Base-by-base conservation (phyloP, 2,797 vertebrate species). In the Tamandua tetradactyla region DNA sequence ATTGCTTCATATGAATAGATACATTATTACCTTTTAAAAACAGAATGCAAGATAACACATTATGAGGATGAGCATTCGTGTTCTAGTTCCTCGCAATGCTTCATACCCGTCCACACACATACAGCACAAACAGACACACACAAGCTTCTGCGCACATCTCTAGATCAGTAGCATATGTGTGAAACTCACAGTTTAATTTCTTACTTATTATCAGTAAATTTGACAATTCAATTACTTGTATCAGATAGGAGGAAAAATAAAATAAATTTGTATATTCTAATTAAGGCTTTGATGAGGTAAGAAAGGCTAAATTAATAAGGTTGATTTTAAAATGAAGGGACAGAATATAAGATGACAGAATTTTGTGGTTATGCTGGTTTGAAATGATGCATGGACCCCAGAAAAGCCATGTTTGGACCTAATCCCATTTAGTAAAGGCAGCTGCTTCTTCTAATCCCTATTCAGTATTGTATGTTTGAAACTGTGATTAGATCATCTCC, bases 31-130 rank as follows among this genome's bases (percentile, higher is more conserved):
- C 6, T 13, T 81, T 62, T 71, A 18, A 18, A 81, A 89, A 69
- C 35, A 13, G 0, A 89, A 57, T 37, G 17, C 18, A 30, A 55
- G 11, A 17, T 11, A 81, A 4, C 0, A 9, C 1, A 0, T 27
- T 75, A 23, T n/a, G 13, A 78, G 10, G 3, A 25, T 18, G 23
- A 0, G 0, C 37, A 49, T 76, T 69, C n/a, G 37, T 27, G 69
- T 61, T 52, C 14, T 20, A 81, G 14, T 40, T 44, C 5, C 17
- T 85, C 25, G 23, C 20, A 32, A 7, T 59, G 7, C 22, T 6
- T 79, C 10, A 23, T 23, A 59, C 25, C 15, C 42, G 9, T 61
- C 44, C 20, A 83, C 1, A 40, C 30, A 68, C 2, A 37, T 32
- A 47, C 0, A 42, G 27, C 59, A 76, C 17, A n/a, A 25, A 57